Evolutionary conservation across 2,797 vertebrate genomes (phyloP), one percentile per base, ranked within the genome.

Genomic region (Enteromius unitaeniatus): DNA sequence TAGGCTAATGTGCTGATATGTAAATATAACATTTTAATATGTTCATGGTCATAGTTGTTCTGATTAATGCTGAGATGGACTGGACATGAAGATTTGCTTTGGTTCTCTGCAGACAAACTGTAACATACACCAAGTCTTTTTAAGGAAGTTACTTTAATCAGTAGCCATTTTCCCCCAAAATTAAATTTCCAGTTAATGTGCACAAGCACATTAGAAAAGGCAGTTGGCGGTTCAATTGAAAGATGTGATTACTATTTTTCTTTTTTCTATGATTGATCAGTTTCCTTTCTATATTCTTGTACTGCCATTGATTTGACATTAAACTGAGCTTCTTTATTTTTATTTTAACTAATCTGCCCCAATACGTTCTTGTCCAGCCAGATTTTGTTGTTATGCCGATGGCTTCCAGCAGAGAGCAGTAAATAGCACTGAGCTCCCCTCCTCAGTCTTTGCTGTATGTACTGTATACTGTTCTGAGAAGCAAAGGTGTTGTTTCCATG

Each of bases 381-480:
- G 68, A 79, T 49, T 78, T 85, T 10, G 1, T 9, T 89, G 91
- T 69, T 91, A 84, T 93, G 90, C 26, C 10, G 17, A 40, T 81
- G 0, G 11, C 42, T 6, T 70, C 92, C 95, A 93, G 91, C 88
- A 95, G 95, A 93, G 93, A n/a, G 92, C 93, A 91, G 40, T 19
- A 67, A 72, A 65, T 47, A 5, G 6, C 26, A 65, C 68, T 1
- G 34, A 42, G 37, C 23, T 37, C 31, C 34, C 31, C 34, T 58
- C 23, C 17, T 81, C 40, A 26, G 3, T 10, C 11, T 31, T 37
- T 78, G 21, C 10, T 79, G 37, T 60, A 11, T 47, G 9, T 65
- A 78, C 47, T 23, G 23, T 13, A 19, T 13, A 84, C 55, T 47
- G 75, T 23, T 67, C 51, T 23, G 4, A 31, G 40, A 73, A 15